Evolutionary conservation across 2,888 invertebrate genomes (phyloP).

Genomic region (Helicoverpa assulta): DNA sequence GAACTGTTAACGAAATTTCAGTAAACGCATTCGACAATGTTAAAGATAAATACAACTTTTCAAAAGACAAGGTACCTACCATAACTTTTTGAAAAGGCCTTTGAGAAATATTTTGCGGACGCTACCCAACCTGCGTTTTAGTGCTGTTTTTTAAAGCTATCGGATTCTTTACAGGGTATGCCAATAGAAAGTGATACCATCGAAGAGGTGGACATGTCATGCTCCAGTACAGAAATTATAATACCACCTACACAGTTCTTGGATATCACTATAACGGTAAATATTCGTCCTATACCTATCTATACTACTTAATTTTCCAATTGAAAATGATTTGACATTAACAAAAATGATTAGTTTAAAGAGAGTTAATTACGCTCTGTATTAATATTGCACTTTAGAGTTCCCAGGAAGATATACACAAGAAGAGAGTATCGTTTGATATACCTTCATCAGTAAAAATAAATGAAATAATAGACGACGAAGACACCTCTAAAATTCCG

Average conservation of each 20-base stretch:
- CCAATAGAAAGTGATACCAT: constrained; percentile 62
- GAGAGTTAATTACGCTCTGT: no score
- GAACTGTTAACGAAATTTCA: constrained; percentile 71
- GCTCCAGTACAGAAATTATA: constrained; percentile 64
- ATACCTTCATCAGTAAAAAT: constrained; percentile 66
- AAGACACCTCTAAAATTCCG: constrained; percentile 34
- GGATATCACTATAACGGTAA: constrained; percentile 71
- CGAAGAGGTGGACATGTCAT: constrained; percentile 73
- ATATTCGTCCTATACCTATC: background rate
- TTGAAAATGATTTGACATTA: no score
- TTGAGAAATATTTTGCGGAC: background rate
- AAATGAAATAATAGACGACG: constrained; percentile 55
- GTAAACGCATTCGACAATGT: constrained; percentile 34
- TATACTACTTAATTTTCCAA: no score
- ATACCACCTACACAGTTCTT: constrained; percentile 81
- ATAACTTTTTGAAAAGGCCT: no score
- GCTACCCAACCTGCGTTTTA: background rate
- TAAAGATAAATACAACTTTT: constrained; percentile 5
- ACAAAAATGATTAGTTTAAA: no score
- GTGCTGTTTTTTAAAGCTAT: no score
- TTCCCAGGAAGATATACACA: constrained; percentile 67
- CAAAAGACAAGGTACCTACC: constrained; percentile 24
- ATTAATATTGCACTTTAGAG: constrained; percentile 19
- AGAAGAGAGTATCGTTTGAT: constrained; percentile 76
- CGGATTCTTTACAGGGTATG: constrained; percentile 32